A percentile compares a stretch with the other conserved stretches of the same genome.
Conservation (phyloP, 2,113 vertebrate genomes). For the Bubalus kerabau region DNA sequence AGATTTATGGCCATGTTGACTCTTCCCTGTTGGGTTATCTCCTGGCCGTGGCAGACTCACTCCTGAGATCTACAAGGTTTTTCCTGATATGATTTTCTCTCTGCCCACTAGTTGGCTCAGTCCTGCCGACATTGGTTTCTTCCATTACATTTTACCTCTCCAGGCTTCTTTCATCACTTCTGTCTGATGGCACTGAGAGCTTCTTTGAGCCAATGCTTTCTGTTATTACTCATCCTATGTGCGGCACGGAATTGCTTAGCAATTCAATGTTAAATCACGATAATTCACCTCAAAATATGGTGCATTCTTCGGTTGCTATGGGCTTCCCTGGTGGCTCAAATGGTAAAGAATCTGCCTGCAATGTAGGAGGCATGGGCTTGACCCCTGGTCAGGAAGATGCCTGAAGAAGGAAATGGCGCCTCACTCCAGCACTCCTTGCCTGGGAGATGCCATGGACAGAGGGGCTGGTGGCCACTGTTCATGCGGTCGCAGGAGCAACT, state of each 20-base stretch:
- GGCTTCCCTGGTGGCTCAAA: not conserved
- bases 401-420: not conserved
- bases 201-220: not conserved
- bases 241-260: not conserved
- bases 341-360: not conserved
- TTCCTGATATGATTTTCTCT: not conserved
- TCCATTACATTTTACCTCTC: not conserved
- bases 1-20: not conserved
- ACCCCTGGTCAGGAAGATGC: not conserved
- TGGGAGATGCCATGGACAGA: not conserved
- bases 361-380: not conserved
- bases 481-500: accelerated
- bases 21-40: not conserved
- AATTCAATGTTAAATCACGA: not conserved
- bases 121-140: not conserved
- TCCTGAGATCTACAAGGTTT: not conserved
- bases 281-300: not conserved
- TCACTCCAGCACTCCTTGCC: not conserved
- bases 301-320: not conserved
- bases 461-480: not conserved
- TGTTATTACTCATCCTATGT: not conserved
- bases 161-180: not conserved
- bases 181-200: not conserved
- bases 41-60: not conserved
- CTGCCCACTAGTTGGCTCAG: not conserved